These are phyloP conservation scores for Ceratosolen fusciceps DNA, from an alignment of 1,140 invertebrate genomes.

Conservation along the genomic window DNA sequence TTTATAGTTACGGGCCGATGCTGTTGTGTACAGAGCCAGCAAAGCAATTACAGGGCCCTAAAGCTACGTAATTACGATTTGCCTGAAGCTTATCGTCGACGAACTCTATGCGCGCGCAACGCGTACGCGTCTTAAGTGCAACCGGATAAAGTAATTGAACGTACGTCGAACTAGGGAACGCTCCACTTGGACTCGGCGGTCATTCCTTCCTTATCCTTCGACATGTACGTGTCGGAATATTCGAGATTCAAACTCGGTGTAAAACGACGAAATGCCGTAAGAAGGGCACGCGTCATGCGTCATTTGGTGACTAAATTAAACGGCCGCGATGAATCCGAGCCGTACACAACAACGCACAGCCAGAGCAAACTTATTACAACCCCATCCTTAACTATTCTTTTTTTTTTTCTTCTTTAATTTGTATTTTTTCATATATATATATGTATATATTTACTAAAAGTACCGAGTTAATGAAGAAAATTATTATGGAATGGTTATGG, in stretches of 20 bases:
- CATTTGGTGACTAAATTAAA: not conserved
- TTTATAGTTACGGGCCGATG: not conserved
- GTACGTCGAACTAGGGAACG: conserved; percentile 1
- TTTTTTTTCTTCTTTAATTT: too few relatives aligned
- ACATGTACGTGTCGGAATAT: not conserved
- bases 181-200: not conserved
- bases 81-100: not conserved
- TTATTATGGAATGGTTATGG: too few relatives aligned
- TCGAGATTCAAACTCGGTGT: not conserved
- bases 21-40: not conserved
- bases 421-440: too few relatives aligned
- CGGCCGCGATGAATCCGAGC: not conserved
- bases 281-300: not conserved
- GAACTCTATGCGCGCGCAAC: not conserved
- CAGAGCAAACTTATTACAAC: too few relatives aligned
- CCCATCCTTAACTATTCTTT: not conserved
- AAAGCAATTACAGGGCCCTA: not conserved
- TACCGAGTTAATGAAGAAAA: too few relatives aligned
- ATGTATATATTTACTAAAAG: too few relatives aligned
- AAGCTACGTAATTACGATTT: conserved; percentile 19
- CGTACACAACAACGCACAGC: not conserved
- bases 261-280: not conserved
- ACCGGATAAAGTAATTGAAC: conserved; percentile 20
- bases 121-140: not conserved
- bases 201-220: not conserved